Evolutionary conservation across 35 echinoderm and acorn worm species (phyloP), one percentile per base, ranked within the genome.

Genomic region (Nesometra sesokonis): DNA sequence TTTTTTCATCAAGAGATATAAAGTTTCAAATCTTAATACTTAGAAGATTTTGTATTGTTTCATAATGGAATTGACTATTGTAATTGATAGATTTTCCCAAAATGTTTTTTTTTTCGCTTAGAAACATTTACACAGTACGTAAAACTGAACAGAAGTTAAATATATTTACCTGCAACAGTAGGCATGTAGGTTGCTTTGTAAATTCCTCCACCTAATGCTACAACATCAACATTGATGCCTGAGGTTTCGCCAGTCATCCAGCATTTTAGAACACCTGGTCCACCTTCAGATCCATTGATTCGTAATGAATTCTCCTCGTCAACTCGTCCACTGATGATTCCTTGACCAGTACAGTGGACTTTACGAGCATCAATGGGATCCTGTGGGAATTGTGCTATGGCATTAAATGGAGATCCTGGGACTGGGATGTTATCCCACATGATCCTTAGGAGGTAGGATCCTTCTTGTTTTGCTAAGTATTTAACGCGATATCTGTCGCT

Each of bases 361-460:
- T 93, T 90, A 19, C 85, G 91, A 37, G 93, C 85, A 80, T 97
- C 94, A 0, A 97, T 37, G 21, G 94, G 94, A 36, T 93, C 82
- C 77, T 87, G 82, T 46, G 90, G 78, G 32, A 39, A 77, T 82
- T 76, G 86, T 37, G 88, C 89, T 46, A 82, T 82, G 30, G 89
- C 52, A 37, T 78, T 82, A 77, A 90, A 88, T 31, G 94, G 94
- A 32, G 94, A 97, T n/a, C 89, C 91, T 37, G 90, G 93, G 57
- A 93, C 86, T 0, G 89, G 85, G 34, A 52, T 67, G 35, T 82
- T 89, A 31, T 88, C 82, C 86, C 86, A 91, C 21, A 77, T 84
- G 13, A 97, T 81, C 4, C 37, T 35, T 8, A 97, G 47, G 30
- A 86, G 46, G 78, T 93, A 87, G 29, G 82, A 83, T 13, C 94